Evolutionary conservation across 1,140 invertebrate genomes (phyloP).

Genomic region (Penaeus vannamei): DNA sequence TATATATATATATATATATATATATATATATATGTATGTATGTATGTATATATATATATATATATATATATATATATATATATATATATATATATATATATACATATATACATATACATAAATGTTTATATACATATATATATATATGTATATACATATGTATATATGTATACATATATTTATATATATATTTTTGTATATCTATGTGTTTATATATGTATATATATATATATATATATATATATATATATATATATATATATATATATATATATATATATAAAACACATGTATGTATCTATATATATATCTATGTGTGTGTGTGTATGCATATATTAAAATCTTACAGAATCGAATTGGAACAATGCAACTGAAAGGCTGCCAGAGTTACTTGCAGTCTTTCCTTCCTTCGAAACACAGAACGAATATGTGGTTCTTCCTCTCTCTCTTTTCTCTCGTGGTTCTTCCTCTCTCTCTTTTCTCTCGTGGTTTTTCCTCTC

Average conservation of each 20-base stretch:
- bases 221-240: slow-evolving; percentile 19
- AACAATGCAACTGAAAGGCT: too few relatives aligned
- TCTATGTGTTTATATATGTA: slow-evolving; percentile 1
- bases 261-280: background rate
- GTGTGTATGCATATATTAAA: background rate
- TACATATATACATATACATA: slow-evolving; percentile 3
- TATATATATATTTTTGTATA: slow-evolving; percentile 5
- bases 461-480: too few relatives aligned
- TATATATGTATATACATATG: background rate
- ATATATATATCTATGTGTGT: background rate
- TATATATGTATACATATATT: slow-evolving; percentile 13
- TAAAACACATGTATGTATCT: slow-evolving; percentile 5
- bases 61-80: slow-evolving; percentile 33
- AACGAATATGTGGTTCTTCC: too few relatives aligned
- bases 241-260: slow-evolving; percentile 33
- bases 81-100: slow-evolving; percentile 30
- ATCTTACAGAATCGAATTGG: too few relatives aligned
- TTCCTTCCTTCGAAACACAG: too few relatives aligned
- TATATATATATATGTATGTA: slow-evolving; percentile 27
- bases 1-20: slow-evolving; percentile 33
- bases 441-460: too few relatives aligned
- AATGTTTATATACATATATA: background rate
- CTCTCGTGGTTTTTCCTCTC: too few relatives aligned
- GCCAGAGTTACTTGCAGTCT: too few relatives aligned
- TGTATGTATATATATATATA: slow-evolving; percentile 29